phyloP scores from a whole-genome alignment of 2,113 vertebrate genomes.

The Scalopus aquaticus region DNA sequence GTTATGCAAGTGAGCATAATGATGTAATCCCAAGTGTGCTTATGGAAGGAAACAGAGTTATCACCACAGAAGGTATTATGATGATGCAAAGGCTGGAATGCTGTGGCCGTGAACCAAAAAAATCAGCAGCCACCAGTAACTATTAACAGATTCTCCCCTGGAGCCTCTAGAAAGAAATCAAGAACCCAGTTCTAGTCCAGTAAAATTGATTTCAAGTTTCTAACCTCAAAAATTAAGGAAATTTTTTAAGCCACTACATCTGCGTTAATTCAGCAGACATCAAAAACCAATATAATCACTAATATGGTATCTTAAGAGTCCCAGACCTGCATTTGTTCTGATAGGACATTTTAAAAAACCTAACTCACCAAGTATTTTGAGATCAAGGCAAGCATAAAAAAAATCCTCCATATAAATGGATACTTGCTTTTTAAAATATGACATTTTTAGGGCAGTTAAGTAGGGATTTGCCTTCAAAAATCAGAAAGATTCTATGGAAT shows the following conservation, averaged over 20 bases:
- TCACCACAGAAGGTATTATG: neutral
- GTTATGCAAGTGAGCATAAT: neutral
- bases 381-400: neutral
- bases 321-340: slow-evolving; percentile 10
- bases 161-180: neutral
- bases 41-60: neutral
- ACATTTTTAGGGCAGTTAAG: neutral
- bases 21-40: neutral
- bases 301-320: neutral
- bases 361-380: neutral
- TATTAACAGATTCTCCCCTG: neutral
- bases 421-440: slow-evolving; percentile 7
- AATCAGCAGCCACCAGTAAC: neutral
- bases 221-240: neutral
- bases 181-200: neutral
- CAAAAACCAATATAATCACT: neutral
- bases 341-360: neutral
- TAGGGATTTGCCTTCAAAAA: too few relatives aligned
- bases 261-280: neutral
- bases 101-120: neutral
- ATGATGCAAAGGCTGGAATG: neutral
- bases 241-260: neutral
- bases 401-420: neutral
- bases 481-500: neutral
- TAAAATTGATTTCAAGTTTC: neutral